Conservation (phyloP, 2,888 invertebrate genomes). For the Nomada hirtipes region DNA sequence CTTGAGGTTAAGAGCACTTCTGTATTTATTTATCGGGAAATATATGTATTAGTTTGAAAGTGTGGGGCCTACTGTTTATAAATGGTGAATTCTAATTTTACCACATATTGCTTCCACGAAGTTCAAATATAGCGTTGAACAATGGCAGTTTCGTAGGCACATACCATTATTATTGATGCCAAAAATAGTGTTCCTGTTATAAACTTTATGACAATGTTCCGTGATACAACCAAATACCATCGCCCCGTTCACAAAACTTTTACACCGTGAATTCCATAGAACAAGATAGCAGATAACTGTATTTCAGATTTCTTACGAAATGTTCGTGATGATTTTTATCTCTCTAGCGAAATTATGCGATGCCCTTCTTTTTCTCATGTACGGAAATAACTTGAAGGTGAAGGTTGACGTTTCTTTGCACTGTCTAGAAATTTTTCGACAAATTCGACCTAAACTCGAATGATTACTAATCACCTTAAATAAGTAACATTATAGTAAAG, state of each 20-base stretch:
- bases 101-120: no score
- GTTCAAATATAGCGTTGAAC: no score
- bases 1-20: no score
- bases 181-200: neutral
- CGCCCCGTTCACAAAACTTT: neutral
- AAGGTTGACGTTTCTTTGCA: neutral
- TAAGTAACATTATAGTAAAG: neutral
- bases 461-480: neutral
- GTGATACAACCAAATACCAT: neutral
- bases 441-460: neutral
- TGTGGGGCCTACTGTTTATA: no score
- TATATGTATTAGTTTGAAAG: no score
- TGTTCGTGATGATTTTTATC: constrained; percentile 10
- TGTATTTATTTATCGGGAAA: no score
- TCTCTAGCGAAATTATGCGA: neutral
- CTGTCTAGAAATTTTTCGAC: neutral
- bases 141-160: no score
- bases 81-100: no score
- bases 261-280: neutral
- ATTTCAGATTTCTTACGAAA: constrained; percentile 2
- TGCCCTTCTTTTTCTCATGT: neutral
- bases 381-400: constrained; percentile 12
- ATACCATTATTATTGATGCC: no score
- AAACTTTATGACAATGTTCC: neutral
- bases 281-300: neutral